These are phyloP conservation scores for Aphyosemion australe DNA, from an alignment of 2,113 vertebrate genomes.

Conservation along the genomic window DNA sequence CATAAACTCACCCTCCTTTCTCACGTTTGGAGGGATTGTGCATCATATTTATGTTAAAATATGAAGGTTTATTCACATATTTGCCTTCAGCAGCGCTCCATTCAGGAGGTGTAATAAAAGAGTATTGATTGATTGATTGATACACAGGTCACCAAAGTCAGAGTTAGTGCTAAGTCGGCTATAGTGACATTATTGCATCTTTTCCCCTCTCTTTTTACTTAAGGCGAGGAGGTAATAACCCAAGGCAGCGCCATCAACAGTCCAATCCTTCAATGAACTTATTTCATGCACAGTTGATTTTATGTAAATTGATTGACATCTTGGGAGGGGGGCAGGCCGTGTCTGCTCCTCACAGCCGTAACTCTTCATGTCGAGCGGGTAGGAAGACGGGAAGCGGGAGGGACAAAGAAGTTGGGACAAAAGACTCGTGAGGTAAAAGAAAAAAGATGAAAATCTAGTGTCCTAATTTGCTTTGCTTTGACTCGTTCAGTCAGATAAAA, in stretches of 20 bases:
- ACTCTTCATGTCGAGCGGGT: conserved; percentile 80
- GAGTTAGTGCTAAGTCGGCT: conserved; percentile 73
- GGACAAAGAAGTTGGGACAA: conserved; percentile 44
- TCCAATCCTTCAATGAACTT: conserved; percentile 80
- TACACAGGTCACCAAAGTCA: conserved; percentile 66
- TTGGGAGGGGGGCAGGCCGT: conserved; percentile 64
- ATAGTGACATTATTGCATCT: conserved; percentile 68
- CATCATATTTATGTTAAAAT: conserved; percentile 50
- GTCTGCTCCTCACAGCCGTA: conserved; percentile 84
- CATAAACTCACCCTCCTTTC: conserved; percentile 9
- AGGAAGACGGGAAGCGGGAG: conserved; percentile 38
- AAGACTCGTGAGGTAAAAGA: conserved; percentile 12
- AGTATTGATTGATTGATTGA: conserved; percentile 75
- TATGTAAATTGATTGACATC: conserved; percentile 92
- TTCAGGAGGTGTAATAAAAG: conserved; percentile 59
- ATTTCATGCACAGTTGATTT: conserved; percentile 92
- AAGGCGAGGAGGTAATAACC: conserved; percentile 70
- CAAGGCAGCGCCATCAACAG: conserved; percentile 69
- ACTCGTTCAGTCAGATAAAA: conserved; percentile 38
- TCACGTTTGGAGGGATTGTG: conserved; percentile 38
- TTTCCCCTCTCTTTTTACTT: conserved; percentile 63
- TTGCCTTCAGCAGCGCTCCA: conserved; percentile 43
- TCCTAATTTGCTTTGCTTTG: conserved; percentile 19
- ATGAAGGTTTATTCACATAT: conserved; percentile 65
- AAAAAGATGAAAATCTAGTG: background rate